phyloP scores from a whole-genome alignment of 2,113 vertebrate genomes.

The Prochilodus magdalenae region DNA sequence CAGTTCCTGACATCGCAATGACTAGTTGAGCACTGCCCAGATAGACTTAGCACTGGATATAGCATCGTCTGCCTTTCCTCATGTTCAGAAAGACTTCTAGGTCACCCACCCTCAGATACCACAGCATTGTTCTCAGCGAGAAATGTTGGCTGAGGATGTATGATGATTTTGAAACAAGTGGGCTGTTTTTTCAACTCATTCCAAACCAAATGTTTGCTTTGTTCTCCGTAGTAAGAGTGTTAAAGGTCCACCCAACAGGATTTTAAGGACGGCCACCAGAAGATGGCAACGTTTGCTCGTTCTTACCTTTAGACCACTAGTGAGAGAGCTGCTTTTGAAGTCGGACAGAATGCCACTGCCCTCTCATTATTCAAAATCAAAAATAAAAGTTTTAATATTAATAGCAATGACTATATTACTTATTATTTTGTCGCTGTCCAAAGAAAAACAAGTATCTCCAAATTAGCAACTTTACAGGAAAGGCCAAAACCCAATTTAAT shows the following conservation, averaged over 20 bases:
- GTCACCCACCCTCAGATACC: slow-evolving; percentile 27
- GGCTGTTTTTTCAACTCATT: slow-evolving; percentile 50
- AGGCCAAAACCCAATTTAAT: too few species aligned
- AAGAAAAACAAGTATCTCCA: too few species aligned
- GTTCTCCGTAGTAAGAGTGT: slow-evolving; percentile 50
- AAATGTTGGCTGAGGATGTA: slow-evolving; percentile 47
- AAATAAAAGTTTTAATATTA: too few species aligned
- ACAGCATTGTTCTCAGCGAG: slow-evolving; percentile 30
- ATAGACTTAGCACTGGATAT: background rate
- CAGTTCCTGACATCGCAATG: too few species aligned
- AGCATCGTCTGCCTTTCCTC: background rate
- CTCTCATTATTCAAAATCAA: too few species aligned
- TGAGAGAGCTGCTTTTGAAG: background rate
- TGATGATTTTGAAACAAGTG: slow-evolving; percentile 52
- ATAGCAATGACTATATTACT: too few species aligned
- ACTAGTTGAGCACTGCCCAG: too few species aligned
- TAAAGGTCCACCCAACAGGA: slow-evolving; percentile 29
- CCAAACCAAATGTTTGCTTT: slow-evolving; percentile 60
- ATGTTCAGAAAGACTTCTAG: slow-evolving; percentile 14
- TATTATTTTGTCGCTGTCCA: too few species aligned
- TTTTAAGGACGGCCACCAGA: slow-evolving; percentile 57
- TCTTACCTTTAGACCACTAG: background rate
- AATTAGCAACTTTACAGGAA: too few species aligned
- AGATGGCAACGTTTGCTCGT: slow-evolving; percentile 70
- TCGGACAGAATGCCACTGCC: too few species aligned